These are phyloP conservation scores for Agrotis exclamationis DNA, from an alignment of 2,888 invertebrate species.

Conservation along the genomic window DNA sequence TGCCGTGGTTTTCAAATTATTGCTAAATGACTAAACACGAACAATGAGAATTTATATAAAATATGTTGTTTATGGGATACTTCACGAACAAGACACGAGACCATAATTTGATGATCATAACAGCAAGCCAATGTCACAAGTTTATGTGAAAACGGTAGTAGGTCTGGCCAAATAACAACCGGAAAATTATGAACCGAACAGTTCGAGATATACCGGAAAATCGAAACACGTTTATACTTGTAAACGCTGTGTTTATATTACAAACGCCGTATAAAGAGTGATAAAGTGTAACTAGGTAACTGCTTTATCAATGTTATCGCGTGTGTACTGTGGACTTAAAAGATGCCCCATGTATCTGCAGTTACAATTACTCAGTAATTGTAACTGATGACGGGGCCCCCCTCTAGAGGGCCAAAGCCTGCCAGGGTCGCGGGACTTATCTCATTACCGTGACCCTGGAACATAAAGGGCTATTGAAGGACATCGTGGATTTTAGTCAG, in stretches of 20 bases:
- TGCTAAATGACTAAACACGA: constrained; percentile 54
- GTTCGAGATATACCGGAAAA: constrained; percentile 12
- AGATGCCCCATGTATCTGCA: constrained; percentile 19
- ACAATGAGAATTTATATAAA: constrained; percentile 22
- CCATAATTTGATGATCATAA: constrained; percentile 1
- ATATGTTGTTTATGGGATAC: constrained; percentile 22
- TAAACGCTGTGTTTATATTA: constrained; percentile 23
- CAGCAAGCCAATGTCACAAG: constrained; percentile 9
- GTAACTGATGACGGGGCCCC: too few relatives aligned
- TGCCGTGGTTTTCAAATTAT: constrained; percentile 32
- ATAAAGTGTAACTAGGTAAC: constrained; percentile 44
- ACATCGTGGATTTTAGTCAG: too few relatives aligned
- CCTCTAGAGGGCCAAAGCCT: too few relatives aligned
- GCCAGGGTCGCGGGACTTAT: too few relatives aligned
- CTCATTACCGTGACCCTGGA: too few relatives aligned
- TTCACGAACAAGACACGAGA: background rate
- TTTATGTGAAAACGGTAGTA: background rate
- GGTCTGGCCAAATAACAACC: background rate
- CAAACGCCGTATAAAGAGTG: constrained; percentile 27
- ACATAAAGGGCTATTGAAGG: too few relatives aligned
- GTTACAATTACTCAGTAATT: constrained; percentile 19
- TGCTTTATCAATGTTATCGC: constrained; percentile 51
- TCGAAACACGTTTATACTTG: constrained; percentile 9
- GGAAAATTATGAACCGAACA: background rate
- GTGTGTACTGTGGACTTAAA: constrained; percentile 16